Base-by-base conservation (phyloP, 2,113 vertebrate species). In the Turnix velox region DNA sequence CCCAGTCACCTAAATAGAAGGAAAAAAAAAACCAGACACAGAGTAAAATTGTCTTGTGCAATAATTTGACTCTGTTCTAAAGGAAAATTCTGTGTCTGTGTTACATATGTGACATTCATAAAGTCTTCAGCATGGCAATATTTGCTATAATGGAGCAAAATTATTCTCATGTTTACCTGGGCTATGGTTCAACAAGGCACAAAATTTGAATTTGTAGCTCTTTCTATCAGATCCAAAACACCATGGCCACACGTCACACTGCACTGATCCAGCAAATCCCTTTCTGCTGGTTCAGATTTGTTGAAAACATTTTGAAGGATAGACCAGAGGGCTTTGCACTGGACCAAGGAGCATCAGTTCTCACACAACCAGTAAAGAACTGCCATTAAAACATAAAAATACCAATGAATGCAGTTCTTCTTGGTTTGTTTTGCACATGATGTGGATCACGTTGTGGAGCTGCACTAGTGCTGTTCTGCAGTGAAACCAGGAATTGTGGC, bases 251-350 rank as follows among this genome's bases (percentile, higher is more conserved):
- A 8, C 37, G 74, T 62, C 77, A 79, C 33, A 33, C 78, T 87
- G 28, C 33, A 61, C 40, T 75, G 69, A 72, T 79, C 63, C 62
- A 61, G 42, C 30, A 63, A 94, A 95, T 84, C 12, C 69, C 66
- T 57, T 51, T 92, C 57, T 91, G 13, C 69, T 87, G 69, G 30
- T 79, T 95, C 76, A 87, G 87, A 87, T 91, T 92, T 91, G 55
- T 52, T 63, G 22, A 61, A 87, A 91, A 52, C 8, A 2, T 87
- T 82, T 72, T 57, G 48, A 72, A 91, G 40, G 22, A 68, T 82
- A 87, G 79, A 84, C 27, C 19, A 30, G 61, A 9, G 57, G 51
- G 17, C 25, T 78, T 3, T 72, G 52, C 7, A 6, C 33, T 79
- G 62, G 84, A 65, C 48, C 18, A 48, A 25, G 24, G 77, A 72